Percentiles rank a stretch among this genome's conserved stretches.
phyloP scores from a whole-genome alignment of 2,797 vertebrate genomes.

The Macropodus opercularis region DNA sequence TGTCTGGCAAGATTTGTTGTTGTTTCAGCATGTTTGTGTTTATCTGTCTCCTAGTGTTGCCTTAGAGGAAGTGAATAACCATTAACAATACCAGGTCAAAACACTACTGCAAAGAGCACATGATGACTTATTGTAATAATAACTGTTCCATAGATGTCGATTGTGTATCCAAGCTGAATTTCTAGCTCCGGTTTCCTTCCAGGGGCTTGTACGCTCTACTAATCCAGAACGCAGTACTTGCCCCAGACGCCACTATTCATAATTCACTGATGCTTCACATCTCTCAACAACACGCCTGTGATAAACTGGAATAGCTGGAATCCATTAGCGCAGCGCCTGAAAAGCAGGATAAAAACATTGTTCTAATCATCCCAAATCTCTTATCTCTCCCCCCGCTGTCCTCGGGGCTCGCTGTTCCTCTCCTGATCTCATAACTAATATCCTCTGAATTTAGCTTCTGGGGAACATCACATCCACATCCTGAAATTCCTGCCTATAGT shows the following conservation, averaged over 20 bases:
- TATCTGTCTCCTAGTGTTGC: background rate
- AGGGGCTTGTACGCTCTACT: conserved; percentile 38
- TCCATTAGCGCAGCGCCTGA: conserved; percentile 47
- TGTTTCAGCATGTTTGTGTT: background rate
- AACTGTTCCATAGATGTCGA: background rate
- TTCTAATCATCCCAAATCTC: conserved; percentile 62
- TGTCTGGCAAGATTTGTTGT: background rate
- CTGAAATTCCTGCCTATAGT: conserved; percentile 27
- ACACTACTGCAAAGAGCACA: background rate
- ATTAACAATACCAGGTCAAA: conserved; percentile 1
- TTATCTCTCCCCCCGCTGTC: conserved; percentile 41
- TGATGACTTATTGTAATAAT: conserved; percentile 8
- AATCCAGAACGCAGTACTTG: conserved; percentile 35
- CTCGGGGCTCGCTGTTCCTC: conserved; percentile 52
- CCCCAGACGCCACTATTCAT: conserved; percentile 20
- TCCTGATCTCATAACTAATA: conserved; percentile 68
- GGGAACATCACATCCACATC: conserved; percentile 54
- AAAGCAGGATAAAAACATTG: conserved; percentile 55
- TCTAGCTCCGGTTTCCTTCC: conserved; percentile 30
- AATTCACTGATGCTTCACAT: conserved; percentile 50
- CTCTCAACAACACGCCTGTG: conserved; percentile 41
- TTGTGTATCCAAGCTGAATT: conserved; percentile 24
- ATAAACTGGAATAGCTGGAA: conserved; percentile 46
- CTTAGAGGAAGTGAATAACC: background rate
- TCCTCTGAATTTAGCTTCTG: conserved; percentile 67